A percentile compares a stretch with the other conserved stretches of the same genome.
These are phyloP conservation scores for Trilocha varians DNA, from an alignment of 2,888 invertebrate species.

Conservation along the genomic window DNA sequence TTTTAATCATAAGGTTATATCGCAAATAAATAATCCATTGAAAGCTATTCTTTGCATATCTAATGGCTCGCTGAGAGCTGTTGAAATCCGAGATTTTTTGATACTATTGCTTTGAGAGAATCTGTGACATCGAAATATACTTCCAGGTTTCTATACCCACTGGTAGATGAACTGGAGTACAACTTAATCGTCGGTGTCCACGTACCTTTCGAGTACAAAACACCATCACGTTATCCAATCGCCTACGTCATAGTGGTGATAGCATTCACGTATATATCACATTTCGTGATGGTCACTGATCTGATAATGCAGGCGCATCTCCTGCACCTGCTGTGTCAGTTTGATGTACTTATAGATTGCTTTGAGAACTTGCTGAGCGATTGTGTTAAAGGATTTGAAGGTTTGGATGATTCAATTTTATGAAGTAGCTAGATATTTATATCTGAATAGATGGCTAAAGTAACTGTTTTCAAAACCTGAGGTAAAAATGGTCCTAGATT, in stretches of 20 bases:
- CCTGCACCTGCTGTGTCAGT: conserved; percentile 50
- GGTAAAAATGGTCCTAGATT: too few relatives aligned
- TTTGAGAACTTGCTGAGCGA: conserved; percentile 43
- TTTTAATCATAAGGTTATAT: too few relatives aligned
- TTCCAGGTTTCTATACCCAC: conserved; percentile 46
- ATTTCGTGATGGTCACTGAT: conserved; percentile 52
- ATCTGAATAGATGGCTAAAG: too few relatives aligned
- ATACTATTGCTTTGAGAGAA: neutral
- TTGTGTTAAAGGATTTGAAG: conserved; percentile 25
- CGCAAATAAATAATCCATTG: too few relatives aligned
- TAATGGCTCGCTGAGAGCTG: too few relatives aligned
- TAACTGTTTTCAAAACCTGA: too few relatives aligned
- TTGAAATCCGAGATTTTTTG: too few relatives aligned
- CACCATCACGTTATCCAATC: conserved; percentile 26
- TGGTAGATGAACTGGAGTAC: conserved; percentile 50
- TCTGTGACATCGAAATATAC: neutral
- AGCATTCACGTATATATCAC: conserved; percentile 36
- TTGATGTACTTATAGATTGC: conserved; percentile 41
- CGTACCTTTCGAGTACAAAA: conserved; percentile 36
- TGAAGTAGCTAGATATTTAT: too few relatives aligned
- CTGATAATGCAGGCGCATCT: conserved; percentile 46
- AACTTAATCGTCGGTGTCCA: conserved; percentile 40
- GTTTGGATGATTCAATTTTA: too few relatives aligned
- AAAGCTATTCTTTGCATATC: too few relatives aligned
- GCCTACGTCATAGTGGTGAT: conserved; percentile 31